phyloP scores from a whole-genome alignment of 2,113 vertebrate species.

The Aspidoscelis tigris region DNA sequence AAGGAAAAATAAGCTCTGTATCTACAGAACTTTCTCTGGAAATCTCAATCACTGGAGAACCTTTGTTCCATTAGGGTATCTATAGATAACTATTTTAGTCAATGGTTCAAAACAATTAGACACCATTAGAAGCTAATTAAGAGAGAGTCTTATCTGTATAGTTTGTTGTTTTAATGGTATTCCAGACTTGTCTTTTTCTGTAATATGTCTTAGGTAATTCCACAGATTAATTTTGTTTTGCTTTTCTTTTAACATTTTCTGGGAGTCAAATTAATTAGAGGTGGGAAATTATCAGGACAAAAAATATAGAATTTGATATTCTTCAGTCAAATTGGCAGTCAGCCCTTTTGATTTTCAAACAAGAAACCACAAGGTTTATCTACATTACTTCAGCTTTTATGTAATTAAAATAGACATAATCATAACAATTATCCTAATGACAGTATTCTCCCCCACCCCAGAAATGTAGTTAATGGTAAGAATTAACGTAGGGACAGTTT shows the following conservation, averaged over 20 bases:
- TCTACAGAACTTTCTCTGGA: neutral
- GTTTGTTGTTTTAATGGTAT: neutral
- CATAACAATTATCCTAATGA: slow-evolving; percentile 57
- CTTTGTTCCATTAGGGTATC: neutral
- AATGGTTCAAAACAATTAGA: slow-evolving; percentile 37
- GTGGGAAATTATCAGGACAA: neutral
- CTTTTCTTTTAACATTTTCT: slow-evolving; percentile 22
- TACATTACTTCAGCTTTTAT: slow-evolving; percentile 47
- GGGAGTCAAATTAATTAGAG: neutral
- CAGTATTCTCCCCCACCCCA: slow-evolving; percentile 36
- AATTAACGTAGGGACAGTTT: slow-evolving; percentile 45
- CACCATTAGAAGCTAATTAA: slow-evolving; percentile 51
- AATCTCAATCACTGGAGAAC: neutral
- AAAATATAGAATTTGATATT: neutral
- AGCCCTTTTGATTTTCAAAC: neutral
- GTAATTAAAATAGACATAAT: slow-evolving; percentile 59
- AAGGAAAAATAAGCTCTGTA: neutral
- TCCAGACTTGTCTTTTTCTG: slow-evolving; percentile 22
- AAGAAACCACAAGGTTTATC: slow-evolving; percentile 42
- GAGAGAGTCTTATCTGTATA: neutral
- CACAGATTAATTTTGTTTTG: neutral
- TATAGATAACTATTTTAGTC: neutral
- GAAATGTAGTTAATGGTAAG: slow-evolving; percentile 54
- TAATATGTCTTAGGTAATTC: neutral
- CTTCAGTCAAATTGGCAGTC: neutral